Evolutionary conservation across 2,113 vertebrate genomes (phyloP).

Genomic region (Aepyceros melampus): DNA sequence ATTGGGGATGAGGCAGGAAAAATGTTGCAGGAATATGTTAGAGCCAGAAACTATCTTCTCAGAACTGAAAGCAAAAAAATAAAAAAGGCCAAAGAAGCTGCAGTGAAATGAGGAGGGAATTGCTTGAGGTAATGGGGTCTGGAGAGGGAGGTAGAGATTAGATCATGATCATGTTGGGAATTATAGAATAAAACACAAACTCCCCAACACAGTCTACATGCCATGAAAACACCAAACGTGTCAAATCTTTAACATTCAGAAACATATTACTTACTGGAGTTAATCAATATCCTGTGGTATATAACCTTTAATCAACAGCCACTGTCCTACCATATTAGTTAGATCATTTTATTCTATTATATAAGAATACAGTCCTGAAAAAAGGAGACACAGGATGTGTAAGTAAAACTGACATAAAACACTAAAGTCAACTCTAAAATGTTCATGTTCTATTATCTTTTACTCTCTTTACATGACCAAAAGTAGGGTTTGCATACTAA

Average conservation of each 20-base stretch:
- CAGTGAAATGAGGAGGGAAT: background rate
- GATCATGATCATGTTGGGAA: background rate
- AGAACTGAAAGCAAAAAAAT: background rate
- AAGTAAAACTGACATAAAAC: background rate
- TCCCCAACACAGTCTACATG: background rate
- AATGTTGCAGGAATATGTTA: background rate
- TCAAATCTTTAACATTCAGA: background rate
- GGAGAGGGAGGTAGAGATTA: background rate
- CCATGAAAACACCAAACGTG: background rate
- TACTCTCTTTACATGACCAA: background rate
- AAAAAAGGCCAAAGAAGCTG: background rate
- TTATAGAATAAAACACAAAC: background rate
- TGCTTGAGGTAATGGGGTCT: background rate
- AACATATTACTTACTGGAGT: background rate
- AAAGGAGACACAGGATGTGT: background rate
- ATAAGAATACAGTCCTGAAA: background rate
- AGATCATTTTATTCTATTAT: background rate
- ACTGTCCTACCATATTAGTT: background rate
- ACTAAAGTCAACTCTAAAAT: constrained; percentile 4
- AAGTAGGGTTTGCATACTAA: background rate
- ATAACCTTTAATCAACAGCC: background rate
- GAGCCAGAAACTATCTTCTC: background rate
- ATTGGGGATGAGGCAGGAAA: background rate
- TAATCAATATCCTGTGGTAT: background rate
- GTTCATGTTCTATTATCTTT: background rate